Percentiles rank a stretch among this genome's conserved stretches.
phyloP scores from a whole-genome alignment of 2,888 invertebrate genomes.

The Plebejus argus region DNA sequence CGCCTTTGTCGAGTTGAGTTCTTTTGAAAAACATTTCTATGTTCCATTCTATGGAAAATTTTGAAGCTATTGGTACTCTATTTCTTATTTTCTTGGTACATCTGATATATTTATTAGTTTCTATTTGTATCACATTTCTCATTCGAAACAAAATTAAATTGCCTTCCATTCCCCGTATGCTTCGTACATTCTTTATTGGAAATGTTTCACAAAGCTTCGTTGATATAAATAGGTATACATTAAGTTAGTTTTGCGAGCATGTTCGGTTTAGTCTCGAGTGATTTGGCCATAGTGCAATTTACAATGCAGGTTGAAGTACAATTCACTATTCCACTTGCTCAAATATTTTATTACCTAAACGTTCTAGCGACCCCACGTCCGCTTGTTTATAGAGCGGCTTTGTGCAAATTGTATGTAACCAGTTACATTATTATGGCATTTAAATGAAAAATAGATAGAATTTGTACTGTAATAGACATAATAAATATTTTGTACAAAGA shows the following conservation, averaged over 20 bases:
- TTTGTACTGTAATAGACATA: too few relatives aligned
- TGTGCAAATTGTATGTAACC: not conserved
- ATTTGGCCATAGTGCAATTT: conserved; percentile 6
- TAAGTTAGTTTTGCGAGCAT: conserved; percentile 4
- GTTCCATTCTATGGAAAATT: not conserved
- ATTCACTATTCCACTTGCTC: not conserved
- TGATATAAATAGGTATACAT: not conserved
- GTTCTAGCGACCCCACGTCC: conserved; percentile 2
- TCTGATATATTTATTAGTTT: not conserved
- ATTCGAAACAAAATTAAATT: conserved; percentile 8
- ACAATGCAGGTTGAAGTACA: conserved; percentile 11
- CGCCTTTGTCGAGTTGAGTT: not conserved
- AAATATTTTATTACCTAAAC: conserved; percentile 22
- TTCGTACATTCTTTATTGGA: conserved; percentile 15
- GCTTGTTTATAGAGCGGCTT: conserved; percentile 16
- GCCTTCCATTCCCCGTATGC: not conserved
- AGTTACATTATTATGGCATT: conserved; percentile 5
- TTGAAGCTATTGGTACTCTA: not conserved
- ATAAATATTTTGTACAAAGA: too few relatives aligned
- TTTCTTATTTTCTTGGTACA: not conserved
- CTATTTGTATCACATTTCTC: conserved; percentile 5
- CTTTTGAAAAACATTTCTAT: not conserved
- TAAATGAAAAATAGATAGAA: not conserved
- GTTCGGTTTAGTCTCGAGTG: not conserved
- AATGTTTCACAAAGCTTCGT: not conserved